Conservation (phyloP, 92 coral and sea anemone genomes). For the Micromussa lordhowensis region DNA sequence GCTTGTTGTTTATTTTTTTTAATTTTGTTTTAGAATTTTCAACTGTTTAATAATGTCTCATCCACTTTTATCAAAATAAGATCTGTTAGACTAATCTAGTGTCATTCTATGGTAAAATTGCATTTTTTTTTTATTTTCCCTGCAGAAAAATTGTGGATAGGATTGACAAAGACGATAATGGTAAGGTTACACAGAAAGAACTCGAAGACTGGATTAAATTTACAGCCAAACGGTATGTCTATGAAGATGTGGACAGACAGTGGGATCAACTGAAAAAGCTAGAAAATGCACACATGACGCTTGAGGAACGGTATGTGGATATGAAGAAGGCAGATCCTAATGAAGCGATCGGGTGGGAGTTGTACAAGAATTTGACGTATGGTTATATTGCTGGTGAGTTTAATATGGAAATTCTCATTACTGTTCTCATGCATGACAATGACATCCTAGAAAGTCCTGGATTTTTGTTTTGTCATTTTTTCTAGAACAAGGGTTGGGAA, state of each 20-base stretch:
- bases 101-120: too few species aligned
- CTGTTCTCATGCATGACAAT: too few species aligned
- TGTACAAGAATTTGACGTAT: conserved; percentile 91
- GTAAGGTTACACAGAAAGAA: conserved; percentile 87
- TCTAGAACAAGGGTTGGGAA: too few species aligned
- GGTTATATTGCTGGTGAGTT: conserved; percentile 82
- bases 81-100: neutral
- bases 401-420: too few species aligned
- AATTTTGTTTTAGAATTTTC: too few species aligned
- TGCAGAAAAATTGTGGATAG: conserved; percentile 86
- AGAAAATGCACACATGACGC: conserved; percentile 59
- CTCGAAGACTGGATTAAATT: conserved; percentile 84
- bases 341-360: conserved; percentile 81
- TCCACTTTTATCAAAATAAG: too few species aligned
- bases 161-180: conserved; percentile 82
- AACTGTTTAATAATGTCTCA: too few species aligned
- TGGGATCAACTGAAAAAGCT: conserved; percentile 90
- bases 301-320: conserved; percentile 50
- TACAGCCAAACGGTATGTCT: conserved; percentile 89
- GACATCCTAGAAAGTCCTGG: too few species aligned
- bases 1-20: too few species aligned
- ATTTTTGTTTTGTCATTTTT: too few species aligned
- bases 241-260: conserved; percentile 98
- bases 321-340: conserved; percentile 65
- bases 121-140: neutral